Percentiles rank a stretch among this genome's conserved stretches.
phyloP scores from a whole-genome alignment of 2,888 invertebrate species.

The Philopedon plagiatum region DNA sequence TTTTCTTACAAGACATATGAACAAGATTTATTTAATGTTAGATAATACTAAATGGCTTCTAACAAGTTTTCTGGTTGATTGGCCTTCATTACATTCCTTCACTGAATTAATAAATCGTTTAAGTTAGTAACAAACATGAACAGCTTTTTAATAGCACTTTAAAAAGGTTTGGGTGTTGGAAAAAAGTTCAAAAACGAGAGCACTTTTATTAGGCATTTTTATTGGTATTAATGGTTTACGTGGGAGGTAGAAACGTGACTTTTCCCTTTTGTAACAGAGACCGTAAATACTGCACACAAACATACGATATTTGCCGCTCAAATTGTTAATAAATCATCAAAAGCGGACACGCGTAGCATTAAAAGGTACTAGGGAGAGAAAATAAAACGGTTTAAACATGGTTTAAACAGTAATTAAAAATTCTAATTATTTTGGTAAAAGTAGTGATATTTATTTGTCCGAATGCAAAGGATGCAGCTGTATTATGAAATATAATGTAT shows the following conservation, averaged over 20 bases:
- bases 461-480: no score
- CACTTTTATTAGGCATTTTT: slow-evolving; percentile 27
- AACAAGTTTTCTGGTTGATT: slow-evolving; percentile 38
- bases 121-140: slow-evolving; percentile 33
- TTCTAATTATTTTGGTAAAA: no score
- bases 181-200: slow-evolving; percentile 27
- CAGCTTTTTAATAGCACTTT: slow-evolving; percentile 39
- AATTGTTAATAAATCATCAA: slow-evolving; percentile 46
- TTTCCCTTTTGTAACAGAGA: slow-evolving; percentile 27
- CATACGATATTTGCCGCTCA: slow-evolving; percentile 39
- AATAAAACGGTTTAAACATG: no score
- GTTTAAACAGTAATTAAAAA: no score
- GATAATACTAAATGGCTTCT: slow-evolving; percentile 33
- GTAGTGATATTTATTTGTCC: no score
- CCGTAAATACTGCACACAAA: slow-evolving; percentile 34
- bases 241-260: slow-evolving; percentile 46
- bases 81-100: slow-evolving; percentile 44
- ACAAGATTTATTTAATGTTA: slow-evolving; percentile 41
- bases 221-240: slow-evolving; percentile 30
- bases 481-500: no score
- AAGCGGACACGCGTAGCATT: slow-evolving; percentile 26
- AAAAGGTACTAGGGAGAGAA: slow-evolving; percentile 32
- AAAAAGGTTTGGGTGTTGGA: slow-evolving; percentile 30
- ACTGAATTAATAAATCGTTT: slow-evolving; percentile 47
- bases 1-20: slow-evolving; percentile 7